These are phyloP conservation scores for Cygnus buccinator DNA, from an alignment of 2,113 vertebrate species.

Conservation along the genomic window DNA sequence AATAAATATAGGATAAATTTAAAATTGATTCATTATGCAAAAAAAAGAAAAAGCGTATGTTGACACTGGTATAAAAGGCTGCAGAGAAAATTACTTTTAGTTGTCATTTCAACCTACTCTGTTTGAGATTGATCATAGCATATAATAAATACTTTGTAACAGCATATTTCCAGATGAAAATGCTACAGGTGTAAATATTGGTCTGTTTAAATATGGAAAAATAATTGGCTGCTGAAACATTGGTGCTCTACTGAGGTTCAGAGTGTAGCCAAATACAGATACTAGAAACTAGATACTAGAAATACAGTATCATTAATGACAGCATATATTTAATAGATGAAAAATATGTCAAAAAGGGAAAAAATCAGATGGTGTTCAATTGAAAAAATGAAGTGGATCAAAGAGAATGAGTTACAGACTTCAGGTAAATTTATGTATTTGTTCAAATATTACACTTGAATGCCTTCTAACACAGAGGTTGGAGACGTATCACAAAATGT, in stretches of 20 bases:
- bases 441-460: not conserved
- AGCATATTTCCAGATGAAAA: not conserved
- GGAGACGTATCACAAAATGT: not conserved
- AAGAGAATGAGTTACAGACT: not conserved
- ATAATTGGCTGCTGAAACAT: not conserved
- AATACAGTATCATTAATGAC: not conserved
- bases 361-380: not conserved
- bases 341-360: not conserved
- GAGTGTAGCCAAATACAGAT: not conserved
- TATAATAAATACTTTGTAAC: not conserved
- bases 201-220: not conserved
- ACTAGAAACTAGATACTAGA: not conserved
- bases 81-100: not conserved
- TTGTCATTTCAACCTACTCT: not conserved
- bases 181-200: not conserved
- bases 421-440: not conserved
- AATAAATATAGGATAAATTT: not conserved
- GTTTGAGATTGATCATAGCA: not conserved
- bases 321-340: not conserved
- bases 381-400: not conserved
- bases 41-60: not conserved
- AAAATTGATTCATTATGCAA: not conserved
- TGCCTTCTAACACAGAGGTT: not conserved
- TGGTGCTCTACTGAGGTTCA: not conserved
- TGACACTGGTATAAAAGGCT: not conserved